Evolutionary conservation across 1,140 invertebrate genomes (phyloP), one percentile per base, ranked within the genome.

Genomic region (Apolygus lucorum): DNA sequence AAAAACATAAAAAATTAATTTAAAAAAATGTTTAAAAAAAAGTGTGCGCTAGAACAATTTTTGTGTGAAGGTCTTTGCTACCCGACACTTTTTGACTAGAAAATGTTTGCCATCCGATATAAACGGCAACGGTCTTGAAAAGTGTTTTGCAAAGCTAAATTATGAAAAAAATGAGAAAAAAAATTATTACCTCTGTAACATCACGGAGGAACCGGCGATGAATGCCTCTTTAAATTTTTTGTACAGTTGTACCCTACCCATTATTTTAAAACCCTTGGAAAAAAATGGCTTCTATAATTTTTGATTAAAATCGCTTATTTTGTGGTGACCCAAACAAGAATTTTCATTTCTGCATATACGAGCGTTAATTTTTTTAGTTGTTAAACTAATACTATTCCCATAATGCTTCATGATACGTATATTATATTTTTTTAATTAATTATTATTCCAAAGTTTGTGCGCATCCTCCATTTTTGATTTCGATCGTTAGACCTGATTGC

Each of bases 1-100:
- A 13, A 22, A 22, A 59, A 59, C n/a, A n/a, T 4, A 59, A 59
- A 59, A 59, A 59, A 4, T 59, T 59, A 59, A 59, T 49, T 49
- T 49, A 49, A 49, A 49, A 49, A 49, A 49, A 8, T 8, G 17
- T 49, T 49, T 49, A 17, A 11, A 49, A 17, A 49, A 11, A 49
- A 49, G 8, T 49, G 34, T 49, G 34, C 34, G n/a, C n/a, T n/a
- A n/a, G n/a, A n/a, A n/a, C n/a, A n/a, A n/a, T n/a, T n/a, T n/a
- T n/a, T n/a, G n/a, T n/a, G 34, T 42, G 17, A 4, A 42, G 34
- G n/a, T n/a, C n/a, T 42, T 42, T 42, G 34, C 17, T 4, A 42
- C 34, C 4, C 34, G 34, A 42, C 34, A 17, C n/a, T n/a, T n/a
- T n/a, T 42, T 42, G 34, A 42, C 4, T 8, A 42, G 34, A 42